phyloP scores from a whole-genome alignment of 2,888 invertebrate genomes.

The Apantesis nais region DNA sequence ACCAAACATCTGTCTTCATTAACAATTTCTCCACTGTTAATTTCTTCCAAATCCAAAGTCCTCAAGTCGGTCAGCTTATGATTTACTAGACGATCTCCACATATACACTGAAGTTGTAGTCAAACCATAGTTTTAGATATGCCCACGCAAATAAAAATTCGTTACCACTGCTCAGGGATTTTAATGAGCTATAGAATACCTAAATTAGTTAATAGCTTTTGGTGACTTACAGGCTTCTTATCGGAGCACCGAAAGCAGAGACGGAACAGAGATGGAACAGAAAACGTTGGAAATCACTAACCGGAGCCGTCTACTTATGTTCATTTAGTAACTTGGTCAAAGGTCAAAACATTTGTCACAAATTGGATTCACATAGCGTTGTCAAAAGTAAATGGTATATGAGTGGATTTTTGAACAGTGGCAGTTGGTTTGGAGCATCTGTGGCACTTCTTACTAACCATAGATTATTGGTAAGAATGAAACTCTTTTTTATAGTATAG shows the following conservation, averaged over 20 bases:
- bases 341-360: constrained; percentile 52
- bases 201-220: background rate
- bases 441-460: constrained; percentile 59
- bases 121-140: too few relatives aligned
- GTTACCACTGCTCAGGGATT: background rate
- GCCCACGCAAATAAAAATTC: too few relatives aligned
- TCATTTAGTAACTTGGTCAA: constrained; percentile 43
- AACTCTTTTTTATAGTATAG: background rate
- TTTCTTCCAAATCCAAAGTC: too few relatives aligned
- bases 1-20: too few relatives aligned
- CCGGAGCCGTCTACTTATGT: constrained; percentile 64
- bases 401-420: constrained; percentile 50
- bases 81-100: too few relatives aligned
- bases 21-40: too few relatives aligned
- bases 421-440: constrained; percentile 79
- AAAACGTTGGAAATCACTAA: background rate
- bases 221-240: constrained; percentile 57
- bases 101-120: too few relatives aligned
- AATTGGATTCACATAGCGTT: constrained; percentile 35
- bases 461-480: constrained; percentile 60
- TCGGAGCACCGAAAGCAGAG: constrained; percentile 71
- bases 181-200: background rate
- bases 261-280: background rate
- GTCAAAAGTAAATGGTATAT: background rate
- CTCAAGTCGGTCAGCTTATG: too few relatives aligned